Base-by-base conservation (phyloP, 2,113 vertebrate genomes). In the Psephotus haematonotus region DNA sequence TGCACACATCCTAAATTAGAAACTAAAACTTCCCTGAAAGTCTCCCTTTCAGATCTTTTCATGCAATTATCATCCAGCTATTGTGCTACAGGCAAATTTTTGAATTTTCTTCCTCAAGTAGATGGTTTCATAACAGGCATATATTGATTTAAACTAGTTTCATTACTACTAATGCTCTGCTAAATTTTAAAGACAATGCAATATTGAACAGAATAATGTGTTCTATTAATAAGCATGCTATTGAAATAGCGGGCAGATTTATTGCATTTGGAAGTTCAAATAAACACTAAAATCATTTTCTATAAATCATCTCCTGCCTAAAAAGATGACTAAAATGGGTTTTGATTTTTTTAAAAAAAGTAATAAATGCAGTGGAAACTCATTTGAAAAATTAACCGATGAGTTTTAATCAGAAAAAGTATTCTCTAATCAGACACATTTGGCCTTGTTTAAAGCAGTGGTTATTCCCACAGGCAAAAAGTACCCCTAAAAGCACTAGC, bases 141-240 rank as follows among this genome's bases (percentile, higher is more conserved):
- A 60, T 96, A 98, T 97, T 97, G 98, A 98, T 96, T 97, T 95
- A 98, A 97, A 95, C 96, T 95, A 95, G 92, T 97, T 98, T 98
- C 97, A 98, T 86, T 95, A 92, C 95, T 97, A 97, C 96, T 97
- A 98, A 98, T 97, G 97, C 95, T 98, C 97, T 97, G 93, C 94
- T 97, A 98, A 98, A 98, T 98, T 98, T 98, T 98, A 98, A 98
- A 98, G 97, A 98, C 97, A 98, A 97, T 37, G 60, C 94, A 97
- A 97, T 98, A 98, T 97, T 98, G 97, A 98, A 97, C 96, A 97
- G 95, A 98, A 98, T 97, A 98, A 97, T 96, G 94, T 97, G 92
- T 96, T 97, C 97, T 95, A 98, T 98, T 98, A 98, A 98, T 98
- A 98, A 97, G 94, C 88, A 95, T 78, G 96, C 94, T 98, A 97